Percentiles rank a stretch among this genome's conserved stretches.
phyloP scores from a whole-genome alignment of 2,888 invertebrate species.

The Merodon equestris region DNA sequence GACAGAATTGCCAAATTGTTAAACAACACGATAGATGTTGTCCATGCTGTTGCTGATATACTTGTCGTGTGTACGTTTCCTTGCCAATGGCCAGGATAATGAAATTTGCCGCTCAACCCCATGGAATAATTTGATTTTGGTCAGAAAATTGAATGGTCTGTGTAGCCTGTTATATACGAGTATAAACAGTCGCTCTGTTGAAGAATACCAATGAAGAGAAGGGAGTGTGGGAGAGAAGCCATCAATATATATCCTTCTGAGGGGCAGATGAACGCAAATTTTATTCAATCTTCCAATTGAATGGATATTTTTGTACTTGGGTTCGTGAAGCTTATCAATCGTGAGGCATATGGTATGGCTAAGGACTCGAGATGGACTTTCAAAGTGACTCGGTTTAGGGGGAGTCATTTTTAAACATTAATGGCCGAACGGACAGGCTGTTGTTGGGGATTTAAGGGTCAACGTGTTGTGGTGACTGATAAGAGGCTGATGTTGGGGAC shows the following conservation, averaged over 20 bases:
- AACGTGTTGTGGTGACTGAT: slow-evolving; percentile 36
- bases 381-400: slow-evolving; percentile 21
- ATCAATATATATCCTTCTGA: slow-evolving; percentile 37
- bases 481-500: slow-evolving; percentile 33
- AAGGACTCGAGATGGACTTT: slow-evolving; percentile 32
- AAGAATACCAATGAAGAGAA: slow-evolving; percentile 44
- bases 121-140: slow-evolving; percentile 72
- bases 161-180: slow-evolving; percentile 59
- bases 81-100: slow-evolving; percentile 62
- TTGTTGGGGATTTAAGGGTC: slow-evolving; percentile 26
- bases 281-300: slow-evolving; percentile 79
- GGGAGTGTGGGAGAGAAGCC: slow-evolving; percentile 24
- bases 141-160: slow-evolving; percentile 69
- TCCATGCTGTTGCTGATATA: slow-evolving; percentile 2
- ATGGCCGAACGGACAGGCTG: slow-evolving; percentile 13
- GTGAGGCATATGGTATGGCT: slow-evolving; percentile 42
- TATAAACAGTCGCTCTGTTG: slow-evolving; percentile 53
- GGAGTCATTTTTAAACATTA: slow-evolving; percentile 42
- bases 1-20: slow-evolving; percentile 62
- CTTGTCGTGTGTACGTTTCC: slow-evolving; percentile 33
- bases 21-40: neutral
- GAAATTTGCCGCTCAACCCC: slow-evolving; percentile 71
- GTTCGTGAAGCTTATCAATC: slow-evolving; percentile 71
- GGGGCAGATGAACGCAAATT: slow-evolving; percentile 74
- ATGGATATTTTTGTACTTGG: slow-evolving; percentile 63